Evolutionary conservation across 2,797 vertebrate genomes (phyloP).

Genomic region (Enteromius unitaeniatus): DNA sequence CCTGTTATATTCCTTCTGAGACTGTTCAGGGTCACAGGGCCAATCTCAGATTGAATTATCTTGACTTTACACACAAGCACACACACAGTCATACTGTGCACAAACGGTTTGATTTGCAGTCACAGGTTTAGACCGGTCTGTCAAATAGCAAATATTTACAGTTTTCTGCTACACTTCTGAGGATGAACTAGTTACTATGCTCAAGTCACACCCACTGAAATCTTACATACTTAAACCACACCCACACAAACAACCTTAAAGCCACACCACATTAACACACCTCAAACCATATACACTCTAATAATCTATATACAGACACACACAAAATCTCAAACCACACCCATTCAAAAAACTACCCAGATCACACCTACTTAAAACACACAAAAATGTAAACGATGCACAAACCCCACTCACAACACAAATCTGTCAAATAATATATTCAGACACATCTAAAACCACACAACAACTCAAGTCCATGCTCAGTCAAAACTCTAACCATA

Average conservation of each 20-base stretch:
- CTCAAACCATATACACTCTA: neutral
- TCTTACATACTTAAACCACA: neutral
- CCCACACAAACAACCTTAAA: neutral
- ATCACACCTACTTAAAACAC: too few species aligned
- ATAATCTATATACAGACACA: neutral
- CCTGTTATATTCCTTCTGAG: constrained; percentile 6
- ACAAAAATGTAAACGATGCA: too few species aligned
- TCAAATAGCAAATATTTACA: neutral
- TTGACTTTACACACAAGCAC: neutral
- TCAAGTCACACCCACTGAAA: neutral
- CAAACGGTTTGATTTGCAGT: neutral
- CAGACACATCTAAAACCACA: too few species aligned
- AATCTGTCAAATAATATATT: too few species aligned
- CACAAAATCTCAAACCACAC: neutral
- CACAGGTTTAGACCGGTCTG: neutral
- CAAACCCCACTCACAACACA: too few species aligned
- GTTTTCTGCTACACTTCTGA: neutral
- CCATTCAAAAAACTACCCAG: neutral
- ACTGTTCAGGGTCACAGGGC: neutral
- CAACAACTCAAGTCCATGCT: too few species aligned
- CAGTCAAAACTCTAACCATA: too few species aligned
- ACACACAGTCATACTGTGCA: neutral
- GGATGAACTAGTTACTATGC: neutral
- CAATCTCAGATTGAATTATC: constrained; percentile 11
- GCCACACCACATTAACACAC: neutral